Base-by-base conservation (phyloP, 1,140 invertebrate species). In the Pseudoatta argentina region DNA sequence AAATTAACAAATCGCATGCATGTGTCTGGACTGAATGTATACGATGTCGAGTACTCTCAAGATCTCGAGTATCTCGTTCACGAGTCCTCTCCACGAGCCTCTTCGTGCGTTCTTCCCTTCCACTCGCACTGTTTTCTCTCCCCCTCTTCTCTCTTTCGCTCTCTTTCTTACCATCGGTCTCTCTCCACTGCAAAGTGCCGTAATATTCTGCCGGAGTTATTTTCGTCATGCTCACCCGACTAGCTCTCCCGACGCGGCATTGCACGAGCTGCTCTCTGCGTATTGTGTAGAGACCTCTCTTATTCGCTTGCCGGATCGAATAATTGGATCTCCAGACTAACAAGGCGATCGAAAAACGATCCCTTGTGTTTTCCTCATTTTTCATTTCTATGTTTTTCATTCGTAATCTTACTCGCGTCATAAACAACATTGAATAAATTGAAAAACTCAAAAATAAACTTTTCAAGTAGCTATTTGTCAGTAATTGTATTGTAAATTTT, bases 161-260 rank as follows among this genome's bases (percentile, higher is more conserved):
- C 61, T 79, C 69, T 51, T 61, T 61, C 73, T 86, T 67, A 21
- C 48, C 75, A 71, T 88, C 61, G 77, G 67, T 85, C 71, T 87
- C 89, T 85, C 76, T 87, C 89, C 89, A 83, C 85, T 83, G 89
- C 82, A 87, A 91, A 92, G 90, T 92, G 91, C 91, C 90, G 90
- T 91, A 92, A 92, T 92, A 91, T 92, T 92, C 91, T 91, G 87
- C 75, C 79, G 57, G 82, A 83, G 88, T 90, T 92, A 92, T 92
- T 92, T 92, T 92, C 85, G 90, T 92, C 91, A 77, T 82, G 88
- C 86, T 90, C 89, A 72, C 81, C 86, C 88, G 83, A 90, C 88
- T 78, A 79, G 77, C 88, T 89, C 88, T 89, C 88, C 85, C 88
- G 88, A 89, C 85, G 88, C 88, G 88, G 88, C 85, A 90, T 89